Base-by-base conservation (phyloP, 2,113 vertebrate genomes). In the Sterna hirundo region DNA sequence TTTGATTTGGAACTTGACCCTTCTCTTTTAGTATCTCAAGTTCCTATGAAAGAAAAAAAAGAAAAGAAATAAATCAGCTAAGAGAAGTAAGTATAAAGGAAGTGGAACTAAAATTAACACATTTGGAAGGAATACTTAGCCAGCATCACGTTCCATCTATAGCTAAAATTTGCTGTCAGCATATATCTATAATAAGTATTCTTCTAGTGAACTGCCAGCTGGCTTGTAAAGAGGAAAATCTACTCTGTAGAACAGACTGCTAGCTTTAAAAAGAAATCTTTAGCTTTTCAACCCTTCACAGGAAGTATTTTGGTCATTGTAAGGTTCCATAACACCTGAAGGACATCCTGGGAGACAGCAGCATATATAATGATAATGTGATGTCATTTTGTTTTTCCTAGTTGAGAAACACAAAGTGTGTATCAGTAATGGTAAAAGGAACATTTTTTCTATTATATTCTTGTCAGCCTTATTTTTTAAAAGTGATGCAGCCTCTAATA, bases 51-150 rank as follows among this genome's bases (percentile, higher is more conserved):
- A 88, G 54, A 29, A 49, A 51, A 70, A 47, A 36, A 57, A 40
- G 5, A 62, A 86, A 60, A 68, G 5, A 47, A 84, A 58, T 68
- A 68, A 61, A 65, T 75, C 49, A 77, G n/a, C 75, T 69, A 70
- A 90, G 78, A 80, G 89, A 90, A 91, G 68, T 58, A 93, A 83
- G 70, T 46, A 23, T 74, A 92, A 90, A 93, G 92, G 68, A 94
- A 95, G 62, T 92, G 38, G 57, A 94, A 90, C 82, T 96, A 96
- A 95, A 96, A 93, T 97, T 95, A 94, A 78, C 79, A 80, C 66
- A 74, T 96, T 96, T 81, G 76, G 71, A 90, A 90, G 88, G 54
- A 91, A 64, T 90, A 93, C 74, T 93, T 91, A 89, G 65, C 86
- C 90, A 85, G 82, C 87, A 88, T 90, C 92, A 87, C 2, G 1